These are phyloP conservation scores for Laothoe populi DNA, from an alignment of 2,888 invertebrate genomes.

Conservation along the genomic window DNA sequence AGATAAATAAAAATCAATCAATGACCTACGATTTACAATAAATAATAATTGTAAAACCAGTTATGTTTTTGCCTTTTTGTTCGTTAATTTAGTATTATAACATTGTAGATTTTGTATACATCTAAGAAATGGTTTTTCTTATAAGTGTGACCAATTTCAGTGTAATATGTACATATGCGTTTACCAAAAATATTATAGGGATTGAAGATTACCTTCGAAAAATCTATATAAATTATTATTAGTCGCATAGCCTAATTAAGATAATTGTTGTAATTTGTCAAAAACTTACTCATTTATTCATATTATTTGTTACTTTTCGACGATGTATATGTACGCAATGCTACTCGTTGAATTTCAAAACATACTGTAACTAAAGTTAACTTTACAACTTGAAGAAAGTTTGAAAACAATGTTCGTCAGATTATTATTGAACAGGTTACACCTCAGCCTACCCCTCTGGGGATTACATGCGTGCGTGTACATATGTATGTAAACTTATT, in stretches of 20 bases:
- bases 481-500: too few relatives aligned
- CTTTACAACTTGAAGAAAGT: too few relatives aligned
- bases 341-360: background rate
- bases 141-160: conserved; percentile 20
- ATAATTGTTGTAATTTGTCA: background rate
- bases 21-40: too few relatives aligned
- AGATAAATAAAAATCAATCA: too few relatives aligned
- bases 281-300: background rate
- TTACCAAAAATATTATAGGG: conserved; percentile 39
- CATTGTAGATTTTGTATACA: background rate
- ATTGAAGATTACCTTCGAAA: conserved; percentile 31
- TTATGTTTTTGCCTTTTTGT: background rate
- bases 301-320: background rate
- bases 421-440: too few relatives aligned
- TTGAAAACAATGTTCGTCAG: too few relatives aligned
- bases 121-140: background rate
- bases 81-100: background rate
- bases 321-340: background rate
- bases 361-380: background rate
- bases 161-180: conserved; percentile 32
- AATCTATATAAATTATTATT: background rate
- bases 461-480: too few relatives aligned
- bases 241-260: background rate
- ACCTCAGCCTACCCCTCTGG: too few relatives aligned
- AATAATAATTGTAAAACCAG: too few relatives aligned